Evolutionary conservation across 2,888 invertebrate genomes (phyloP).

Genomic region (Ophion ellenae): DNA sequence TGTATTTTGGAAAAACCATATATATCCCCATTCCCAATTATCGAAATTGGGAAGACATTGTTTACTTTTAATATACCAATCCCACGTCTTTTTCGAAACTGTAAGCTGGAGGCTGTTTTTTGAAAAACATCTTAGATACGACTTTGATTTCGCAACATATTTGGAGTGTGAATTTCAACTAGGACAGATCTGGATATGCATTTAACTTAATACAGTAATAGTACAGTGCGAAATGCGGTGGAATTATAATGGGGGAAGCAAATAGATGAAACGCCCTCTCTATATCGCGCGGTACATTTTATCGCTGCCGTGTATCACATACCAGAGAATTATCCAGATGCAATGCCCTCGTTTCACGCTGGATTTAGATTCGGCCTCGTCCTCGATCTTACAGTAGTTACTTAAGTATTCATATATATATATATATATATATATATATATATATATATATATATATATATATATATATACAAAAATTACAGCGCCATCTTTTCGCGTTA

Average conservation of each 20-base stretch:
- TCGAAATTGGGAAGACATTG: neutral
- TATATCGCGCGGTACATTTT: constrained; percentile 36
- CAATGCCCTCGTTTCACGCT: constrained; percentile 70
- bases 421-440: no score
- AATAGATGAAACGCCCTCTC: constrained; percentile 11
- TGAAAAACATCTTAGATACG: neutral
- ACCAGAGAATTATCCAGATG: constrained; percentile 56
- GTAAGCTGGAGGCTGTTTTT: neutral
- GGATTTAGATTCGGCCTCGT: constrained; percentile 62
- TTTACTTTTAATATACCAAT: neutral
- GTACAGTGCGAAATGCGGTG: constrained; percentile 15
- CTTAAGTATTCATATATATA: neutral
- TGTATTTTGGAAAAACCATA: neutral
- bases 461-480: neutral
- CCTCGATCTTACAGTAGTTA: constrained; percentile 48
- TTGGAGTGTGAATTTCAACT: neutral
- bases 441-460: neutral
- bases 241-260: constrained; percentile 42
- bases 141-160: neutral
- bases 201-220: neutral
- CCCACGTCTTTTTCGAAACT: neutral
- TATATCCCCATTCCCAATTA: neutral
- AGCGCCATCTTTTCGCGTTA: constrained; percentile 11
- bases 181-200: neutral
- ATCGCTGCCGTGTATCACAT: constrained; percentile 49